These are phyloP conservation scores for Paralvinella palmiformis DNA, from an alignment of 1,140 invertebrate species.

Conservation along the genomic window DNA sequence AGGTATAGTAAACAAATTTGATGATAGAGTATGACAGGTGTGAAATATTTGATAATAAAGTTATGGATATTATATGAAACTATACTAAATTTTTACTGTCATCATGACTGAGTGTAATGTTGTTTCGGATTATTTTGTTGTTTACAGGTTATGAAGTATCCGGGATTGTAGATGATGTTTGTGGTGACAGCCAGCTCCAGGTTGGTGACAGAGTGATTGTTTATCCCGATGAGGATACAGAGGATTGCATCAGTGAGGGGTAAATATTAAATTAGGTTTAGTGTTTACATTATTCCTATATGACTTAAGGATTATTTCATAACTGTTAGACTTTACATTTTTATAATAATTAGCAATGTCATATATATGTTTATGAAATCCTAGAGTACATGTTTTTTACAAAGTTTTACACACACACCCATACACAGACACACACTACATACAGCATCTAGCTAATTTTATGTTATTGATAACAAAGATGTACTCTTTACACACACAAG, in stretches of 20 bases:
- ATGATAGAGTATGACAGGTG: background rate
- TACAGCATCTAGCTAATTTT: background rate
- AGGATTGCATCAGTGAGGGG: too few relatives aligned
- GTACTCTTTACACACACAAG: background rate
- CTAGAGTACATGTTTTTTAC: background rate
- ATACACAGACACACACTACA: too few relatives aligned
- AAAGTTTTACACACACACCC: background rate
- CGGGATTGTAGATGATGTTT: slow-evolving; percentile 42
- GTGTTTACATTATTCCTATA: background rate
- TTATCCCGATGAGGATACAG: slow-evolving; percentile 45
- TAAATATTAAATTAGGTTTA: slow-evolving; percentile 3
- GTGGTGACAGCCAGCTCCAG: slow-evolving; percentile 33
- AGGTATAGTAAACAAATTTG: slow-evolving; percentile 13
- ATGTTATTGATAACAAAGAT: background rate
- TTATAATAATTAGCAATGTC: background rate
- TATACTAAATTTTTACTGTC: background rate
- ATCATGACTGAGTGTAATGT: background rate
- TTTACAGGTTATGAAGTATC: slow-evolving; percentile 45
- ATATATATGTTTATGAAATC: background rate
- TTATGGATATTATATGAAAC: background rate
- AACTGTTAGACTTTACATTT: background rate
- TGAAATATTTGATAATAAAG: background rate
- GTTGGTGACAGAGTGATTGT: slow-evolving; percentile 46
- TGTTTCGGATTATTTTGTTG: background rate
- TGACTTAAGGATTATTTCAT: background rate